Conservation (phyloP, 2,113 vertebrate genomes). For the Calypte anna region DNA sequence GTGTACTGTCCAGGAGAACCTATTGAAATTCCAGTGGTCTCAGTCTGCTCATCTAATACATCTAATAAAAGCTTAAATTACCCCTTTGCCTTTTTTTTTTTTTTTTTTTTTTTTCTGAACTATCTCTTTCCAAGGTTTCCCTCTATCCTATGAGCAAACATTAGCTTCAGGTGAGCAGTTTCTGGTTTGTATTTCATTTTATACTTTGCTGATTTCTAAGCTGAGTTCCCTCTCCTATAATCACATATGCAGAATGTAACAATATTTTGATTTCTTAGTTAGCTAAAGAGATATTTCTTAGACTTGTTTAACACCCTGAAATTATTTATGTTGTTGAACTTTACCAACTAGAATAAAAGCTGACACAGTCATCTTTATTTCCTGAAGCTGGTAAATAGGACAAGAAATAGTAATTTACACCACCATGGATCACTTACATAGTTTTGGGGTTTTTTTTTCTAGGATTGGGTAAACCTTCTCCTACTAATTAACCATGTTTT, state of each 20-base stretch:
- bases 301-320: background rate
- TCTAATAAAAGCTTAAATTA: background rate
- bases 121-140: background rate
- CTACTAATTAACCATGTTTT: background rate
- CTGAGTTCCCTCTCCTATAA: background rate
- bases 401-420: background rate
- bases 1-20: background rate
- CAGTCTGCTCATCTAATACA: background rate
- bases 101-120: too few species aligned
- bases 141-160: background rate
- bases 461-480: background rate
- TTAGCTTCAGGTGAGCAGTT: background rate
- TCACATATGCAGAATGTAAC: background rate
- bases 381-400: background rate
- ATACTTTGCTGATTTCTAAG: background rate
- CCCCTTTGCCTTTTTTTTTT: background rate
- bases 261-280: background rate
- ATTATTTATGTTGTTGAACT: background rate
- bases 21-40: background rate
- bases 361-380: background rate
- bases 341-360: background rate
- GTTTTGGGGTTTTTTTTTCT: background rate
- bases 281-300: background rate
- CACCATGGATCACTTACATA: accelerated
- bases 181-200: background rate